A percentile compares a stretch with the other conserved stretches of the same genome.
Conservation (phyloP, 2,888 invertebrate species). For the Volucella inanis region DNA sequence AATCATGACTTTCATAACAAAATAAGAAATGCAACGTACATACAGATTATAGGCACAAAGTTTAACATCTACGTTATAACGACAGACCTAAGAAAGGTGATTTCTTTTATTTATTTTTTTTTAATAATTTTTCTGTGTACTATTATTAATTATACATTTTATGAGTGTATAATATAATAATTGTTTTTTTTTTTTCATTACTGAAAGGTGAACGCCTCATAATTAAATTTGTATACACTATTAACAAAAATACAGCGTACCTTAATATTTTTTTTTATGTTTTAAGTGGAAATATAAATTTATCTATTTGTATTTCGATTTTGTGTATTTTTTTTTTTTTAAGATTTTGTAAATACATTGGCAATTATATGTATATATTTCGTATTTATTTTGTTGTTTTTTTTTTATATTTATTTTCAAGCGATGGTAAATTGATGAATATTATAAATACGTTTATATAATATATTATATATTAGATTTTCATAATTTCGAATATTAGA, state of each 20-base stretch:
- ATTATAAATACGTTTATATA: slow-evolving; percentile 57
- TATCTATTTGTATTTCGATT: slow-evolving; percentile 14
- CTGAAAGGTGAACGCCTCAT: slow-evolving; percentile 34
- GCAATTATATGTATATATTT: slow-evolving; percentile 22
- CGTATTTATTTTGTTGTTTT: slow-evolving; percentile 21
- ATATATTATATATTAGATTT: slow-evolving; percentile 58
- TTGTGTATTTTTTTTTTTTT: slow-evolving; percentile 6
- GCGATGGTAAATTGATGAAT: slow-evolving; percentile 66
- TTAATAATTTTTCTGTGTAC: slow-evolving; percentile 7
- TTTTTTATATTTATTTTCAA: slow-evolving; percentile 36
- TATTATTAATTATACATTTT: slow-evolving; percentile 46
- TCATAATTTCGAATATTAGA: slow-evolving; percentile 43
- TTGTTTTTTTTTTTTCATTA: slow-evolving; percentile 12
- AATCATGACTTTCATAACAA: slow-evolving; percentile 44
- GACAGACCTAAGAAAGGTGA: slow-evolving; percentile 34
- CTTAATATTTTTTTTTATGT: slow-evolving; percentile 19
- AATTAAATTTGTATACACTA: slow-evolving; percentile 49
- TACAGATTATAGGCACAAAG: slow-evolving; percentile 65
- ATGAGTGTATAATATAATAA: slow-evolving; percentile 46
- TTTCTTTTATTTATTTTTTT: slow-evolving; percentile 18
- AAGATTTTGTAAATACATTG: slow-evolving; percentile 66
- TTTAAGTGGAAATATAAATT: slow-evolving; percentile 31
- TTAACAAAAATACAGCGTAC: slow-evolving; percentile 61
- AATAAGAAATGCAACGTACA: slow-evolving; percentile 66
- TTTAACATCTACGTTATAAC: slow-evolving; percentile 52